Conservation (phyloP, 35 echinoderm and acorn worm species). For the Patiria miniata region DNA sequence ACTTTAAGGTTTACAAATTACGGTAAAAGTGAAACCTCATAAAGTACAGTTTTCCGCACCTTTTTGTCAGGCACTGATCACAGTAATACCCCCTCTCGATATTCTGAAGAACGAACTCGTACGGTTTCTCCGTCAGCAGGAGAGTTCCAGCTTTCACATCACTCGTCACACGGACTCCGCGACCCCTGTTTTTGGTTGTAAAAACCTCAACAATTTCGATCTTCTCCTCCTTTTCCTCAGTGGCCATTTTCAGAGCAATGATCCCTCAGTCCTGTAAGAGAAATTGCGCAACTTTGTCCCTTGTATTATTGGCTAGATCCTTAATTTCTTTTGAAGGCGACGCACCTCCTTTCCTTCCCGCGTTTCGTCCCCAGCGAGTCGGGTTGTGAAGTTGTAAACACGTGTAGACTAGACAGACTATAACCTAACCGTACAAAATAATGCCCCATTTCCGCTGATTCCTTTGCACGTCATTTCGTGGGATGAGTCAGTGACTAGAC, state of each 20-base stretch:
- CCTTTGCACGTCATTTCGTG: constrained; percentile 4
- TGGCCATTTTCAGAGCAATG: not conserved
- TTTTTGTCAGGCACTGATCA: constrained; percentile 4
- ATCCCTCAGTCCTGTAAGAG: too few relatives aligned
- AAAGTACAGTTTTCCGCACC: not conserved
- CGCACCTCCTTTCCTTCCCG: too few relatives aligned
- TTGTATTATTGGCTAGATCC: too few relatives aligned
- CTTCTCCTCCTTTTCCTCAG: not conserved
- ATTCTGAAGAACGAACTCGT: constrained; percentile 6
- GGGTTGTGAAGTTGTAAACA: not conserved
- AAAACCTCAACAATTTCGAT: not conserved
- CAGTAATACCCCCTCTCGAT: constrained; percentile 7
- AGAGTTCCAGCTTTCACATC: not conserved
- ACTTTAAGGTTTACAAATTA: too few relatives aligned
- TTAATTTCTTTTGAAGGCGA: too few relatives aligned
- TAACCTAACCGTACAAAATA: too few relatives aligned
- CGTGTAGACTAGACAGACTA: not conserved
- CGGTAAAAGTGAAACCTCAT: too few relatives aligned
- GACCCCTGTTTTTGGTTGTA: not conserved
- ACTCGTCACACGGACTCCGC: not conserved
- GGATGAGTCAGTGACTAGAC: constrained; percentile 12
- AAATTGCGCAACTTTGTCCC: too few relatives aligned
- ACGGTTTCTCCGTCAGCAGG: constrained; percentile 7
- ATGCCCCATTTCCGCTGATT: constrained; percentile 4
- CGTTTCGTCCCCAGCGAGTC: too few relatives aligned